Percentiles rank a stretch among this genome's conserved stretches.
phyloP scores from a whole-genome alignment of 2,888 invertebrate species.

The Teleogryllus oceanicus region DNA sequence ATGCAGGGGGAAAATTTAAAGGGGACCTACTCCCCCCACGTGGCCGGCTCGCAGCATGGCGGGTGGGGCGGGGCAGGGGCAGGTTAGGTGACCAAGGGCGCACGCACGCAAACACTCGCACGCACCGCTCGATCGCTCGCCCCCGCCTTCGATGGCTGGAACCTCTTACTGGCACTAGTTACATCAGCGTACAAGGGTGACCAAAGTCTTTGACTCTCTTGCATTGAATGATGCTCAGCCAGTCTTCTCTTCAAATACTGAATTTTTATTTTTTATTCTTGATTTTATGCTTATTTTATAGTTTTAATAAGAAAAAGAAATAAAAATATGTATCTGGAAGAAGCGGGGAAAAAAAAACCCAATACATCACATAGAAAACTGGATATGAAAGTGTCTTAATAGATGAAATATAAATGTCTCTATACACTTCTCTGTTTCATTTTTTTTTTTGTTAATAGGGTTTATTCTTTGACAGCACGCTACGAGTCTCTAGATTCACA shows the following conservation, averaged over 20 bases:
- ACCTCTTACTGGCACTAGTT: slow-evolving; percentile 19
- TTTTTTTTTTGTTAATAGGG: slow-evolving; percentile 18
- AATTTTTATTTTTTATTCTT: slow-evolving; percentile 32
- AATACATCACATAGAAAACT: slow-evolving; percentile 24
- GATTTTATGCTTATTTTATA: slow-evolving; percentile 26
- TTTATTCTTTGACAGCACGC: slow-evolving; percentile 4
- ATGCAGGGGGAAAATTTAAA: background rate
- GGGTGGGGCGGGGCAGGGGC: background rate
- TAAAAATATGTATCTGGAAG: slow-evolving; percentile 21
- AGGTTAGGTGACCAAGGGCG: background rate
- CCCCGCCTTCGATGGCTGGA: slow-evolving; percentile 20
- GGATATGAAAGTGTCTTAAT: slow-evolving; percentile 18
- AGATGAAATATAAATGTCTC: slow-evolving; percentile 9
- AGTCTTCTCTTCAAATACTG: slow-evolving; percentile 32
- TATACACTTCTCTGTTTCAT: background rate
- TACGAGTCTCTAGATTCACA: slow-evolving; percentile 18
- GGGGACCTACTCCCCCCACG: slow-evolving; percentile 18
- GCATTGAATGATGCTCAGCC: slow-evolving; percentile 27
- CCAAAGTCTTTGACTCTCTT: slow-evolving; percentile 24
- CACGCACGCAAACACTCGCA: slow-evolving; percentile 23
- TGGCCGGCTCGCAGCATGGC: background rate
- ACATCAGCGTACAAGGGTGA: slow-evolving; percentile 19
- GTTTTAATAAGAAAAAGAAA: slow-evolving; percentile 24
- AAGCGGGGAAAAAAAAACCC: slow-evolving; percentile 27
- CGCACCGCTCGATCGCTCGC: slow-evolving; percentile 27